Base-by-base conservation (phyloP, 1,140 invertebrate species). In the Eueides isabella region DNA sequence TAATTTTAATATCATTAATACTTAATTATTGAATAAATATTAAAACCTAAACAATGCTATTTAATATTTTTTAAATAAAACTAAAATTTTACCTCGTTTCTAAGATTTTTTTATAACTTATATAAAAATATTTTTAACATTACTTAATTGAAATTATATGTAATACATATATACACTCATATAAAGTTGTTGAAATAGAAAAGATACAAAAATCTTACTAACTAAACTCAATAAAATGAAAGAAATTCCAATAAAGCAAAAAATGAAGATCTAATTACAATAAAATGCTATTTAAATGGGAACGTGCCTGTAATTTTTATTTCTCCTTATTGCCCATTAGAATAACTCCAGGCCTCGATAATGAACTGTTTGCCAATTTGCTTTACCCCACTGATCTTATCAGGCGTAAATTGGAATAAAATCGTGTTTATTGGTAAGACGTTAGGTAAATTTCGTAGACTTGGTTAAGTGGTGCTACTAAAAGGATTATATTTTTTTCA, bases 361-460 rank as follows among this genome's bases (percentile, higher is more conserved):
- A 74, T 77, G 68, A 74, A 71, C 68, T 68, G 72, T 74, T 71
- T 77, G 66, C 68, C 63, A 64, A 74, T 70, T 74, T 74, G 31
- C 41, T 73, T 61, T 67, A 68, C 29, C 66, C 64, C 48, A 66
- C 26, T 63, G 55, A 73, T 63, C 38, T 33, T 69, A 69, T 61
- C 29, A 61, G 9, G 61, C 48, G 16, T 67, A 68, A 68, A 68
- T 73, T 68, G 26, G 35, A 63, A 63, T 28, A 62, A 67, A 67
- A 72, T 71, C 16, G n/a, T 44, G 23, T 31, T 29, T 65, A 69
- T 71, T 64, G 28, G 14, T 71, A 19, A 64, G 33, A 23, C 38
- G 6, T 55, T 26, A 55, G 2, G 48, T 9, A 55, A 55, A 55
- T 55, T 55, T 23, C 3, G 23, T 26, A 55, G 48, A 55, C 11